Percentiles rank a stretch among this genome's conserved stretches.
These are phyloP conservation scores for Cyaniris semiargus DNA, from an alignment of 2,888 invertebrate species.

Conservation along the genomic window DNA sequence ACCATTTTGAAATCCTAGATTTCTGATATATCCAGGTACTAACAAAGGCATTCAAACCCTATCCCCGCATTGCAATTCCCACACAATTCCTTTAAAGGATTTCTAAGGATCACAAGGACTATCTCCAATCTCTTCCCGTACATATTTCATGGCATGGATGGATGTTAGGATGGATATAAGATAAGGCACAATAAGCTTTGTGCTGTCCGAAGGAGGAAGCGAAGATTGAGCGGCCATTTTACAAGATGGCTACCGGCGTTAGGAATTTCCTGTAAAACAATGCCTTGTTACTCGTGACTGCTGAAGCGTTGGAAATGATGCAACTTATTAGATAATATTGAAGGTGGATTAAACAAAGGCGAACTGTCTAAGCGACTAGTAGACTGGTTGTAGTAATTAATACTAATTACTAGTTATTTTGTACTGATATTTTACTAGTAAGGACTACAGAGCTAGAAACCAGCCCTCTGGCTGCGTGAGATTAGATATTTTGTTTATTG, in stretches of 20 bases:
- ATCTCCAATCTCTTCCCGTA: conserved; percentile 28
- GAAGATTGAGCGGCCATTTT: conserved; percentile 47
- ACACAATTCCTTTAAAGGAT: conserved; percentile 27
- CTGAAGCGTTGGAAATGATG: conserved; percentile 47
- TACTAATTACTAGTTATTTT: too few species aligned
- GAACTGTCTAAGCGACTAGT: neutral
- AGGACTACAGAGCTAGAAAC: too few species aligned
- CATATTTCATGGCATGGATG: conserved; percentile 16
- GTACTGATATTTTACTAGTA: neutral
- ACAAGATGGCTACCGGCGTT: conserved; percentile 40
- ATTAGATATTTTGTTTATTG: too few species aligned
- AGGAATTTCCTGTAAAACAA: conserved; percentile 52
- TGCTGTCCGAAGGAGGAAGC: conserved; percentile 73
- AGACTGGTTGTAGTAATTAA: neutral
- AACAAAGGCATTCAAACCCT: conserved; percentile 3
- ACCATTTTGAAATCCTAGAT: neutral
- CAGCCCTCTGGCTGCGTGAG: too few species aligned
- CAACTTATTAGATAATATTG: conserved; percentile 41
- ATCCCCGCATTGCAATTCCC: conserved; percentile 12
- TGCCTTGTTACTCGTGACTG: conserved; percentile 50
- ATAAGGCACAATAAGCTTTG: conserved; percentile 48
- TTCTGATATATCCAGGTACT: neutral
- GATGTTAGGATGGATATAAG: conserved; percentile 10
- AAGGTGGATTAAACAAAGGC: neutral
- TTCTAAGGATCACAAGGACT: conserved; percentile 13